Percentiles rank a stretch among this genome's conserved stretches.
Evolutionary conservation across 2,113 vertebrate genomes (phyloP).

Genomic region (Potamarius usumacintae): DNA sequence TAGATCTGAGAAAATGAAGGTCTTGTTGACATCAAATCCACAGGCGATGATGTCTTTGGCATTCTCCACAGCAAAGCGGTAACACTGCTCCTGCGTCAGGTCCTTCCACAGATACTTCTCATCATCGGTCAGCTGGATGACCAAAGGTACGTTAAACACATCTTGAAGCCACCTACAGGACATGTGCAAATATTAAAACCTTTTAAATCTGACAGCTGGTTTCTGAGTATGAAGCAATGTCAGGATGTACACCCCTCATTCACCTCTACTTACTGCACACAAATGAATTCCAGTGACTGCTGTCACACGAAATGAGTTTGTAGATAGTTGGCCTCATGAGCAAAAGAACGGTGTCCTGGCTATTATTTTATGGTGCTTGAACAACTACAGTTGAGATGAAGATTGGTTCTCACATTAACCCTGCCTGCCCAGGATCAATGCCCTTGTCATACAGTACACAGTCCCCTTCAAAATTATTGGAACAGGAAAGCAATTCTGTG

Average conservation of each 20-base stretch:
- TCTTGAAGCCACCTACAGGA: conserved; percentile 90
- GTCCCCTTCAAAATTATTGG: too few species aligned
- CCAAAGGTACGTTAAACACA: conserved; percentile 89
- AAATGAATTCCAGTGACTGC: not conserved
- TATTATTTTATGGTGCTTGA: not conserved
- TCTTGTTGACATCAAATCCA: conserved; percentile 94
- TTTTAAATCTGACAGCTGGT: not conserved
- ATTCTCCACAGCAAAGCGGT: conserved; percentile 85
- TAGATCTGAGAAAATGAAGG: conserved; percentile 97
- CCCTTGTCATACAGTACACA: not conserved
- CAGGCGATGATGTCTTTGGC: conserved; percentile 95
- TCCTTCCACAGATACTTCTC: conserved; percentile 99
- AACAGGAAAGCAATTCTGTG: too few species aligned
- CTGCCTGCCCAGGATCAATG: not conserved
- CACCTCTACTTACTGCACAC: not conserved
- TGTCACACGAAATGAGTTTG: not conserved
- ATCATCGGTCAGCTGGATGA: conserved; percentile 94
- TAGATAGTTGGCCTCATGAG: not conserved
- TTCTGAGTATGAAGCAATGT: not conserved
- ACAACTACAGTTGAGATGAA: not conserved
- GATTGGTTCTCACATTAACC: not conserved
- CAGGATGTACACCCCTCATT: not conserved
- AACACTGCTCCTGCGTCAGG: conserved; percentile 84
- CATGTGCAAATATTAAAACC: not conserved
- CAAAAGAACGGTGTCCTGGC: not conserved